Evolutionary conservation across 2,797 vertebrate genomes (phyloP).

Genomic region (Arctocebus calabarensis): DNA sequence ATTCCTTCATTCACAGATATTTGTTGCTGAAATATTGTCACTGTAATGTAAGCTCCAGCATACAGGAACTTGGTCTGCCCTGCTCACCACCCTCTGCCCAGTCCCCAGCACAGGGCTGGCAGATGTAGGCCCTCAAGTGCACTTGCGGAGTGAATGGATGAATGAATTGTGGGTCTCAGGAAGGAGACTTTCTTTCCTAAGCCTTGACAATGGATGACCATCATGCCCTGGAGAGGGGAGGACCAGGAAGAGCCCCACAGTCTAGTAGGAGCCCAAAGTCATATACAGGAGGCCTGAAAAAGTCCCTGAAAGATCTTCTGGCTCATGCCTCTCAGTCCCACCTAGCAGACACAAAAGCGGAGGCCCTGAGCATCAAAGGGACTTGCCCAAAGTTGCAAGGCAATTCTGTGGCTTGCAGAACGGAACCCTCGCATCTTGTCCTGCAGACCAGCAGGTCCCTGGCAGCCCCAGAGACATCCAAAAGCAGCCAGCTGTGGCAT

Average conservation of each 20-base stretch:
- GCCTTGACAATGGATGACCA: too few relatives aligned
- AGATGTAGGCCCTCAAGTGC: background rate
- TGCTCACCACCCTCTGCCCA: background rate
- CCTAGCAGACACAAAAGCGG: background rate
- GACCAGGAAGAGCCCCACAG: background rate
- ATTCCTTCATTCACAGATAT: background rate
- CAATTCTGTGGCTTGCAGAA: fast-evolving
- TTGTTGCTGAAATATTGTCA: background rate
- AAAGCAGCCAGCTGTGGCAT: background rate
- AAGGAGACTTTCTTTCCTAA: background rate
- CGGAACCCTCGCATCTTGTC: fast-evolving
- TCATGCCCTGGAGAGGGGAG: background rate
- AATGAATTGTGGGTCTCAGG: background rate
- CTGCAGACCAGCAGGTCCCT: fast-evolving
- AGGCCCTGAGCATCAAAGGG: background rate
- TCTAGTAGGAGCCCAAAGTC: background rate
- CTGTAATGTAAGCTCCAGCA: fast-evolving
- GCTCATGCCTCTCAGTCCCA: background rate
- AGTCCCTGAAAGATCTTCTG: background rate
- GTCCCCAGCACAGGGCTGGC: background rate
- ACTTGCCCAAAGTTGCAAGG: background rate
- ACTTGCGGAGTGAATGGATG: background rate
- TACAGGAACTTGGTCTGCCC: background rate
- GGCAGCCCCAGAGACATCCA: background rate
- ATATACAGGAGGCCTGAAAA: background rate